Base-by-base conservation (phyloP, 2,888 invertebrate genomes). In the Lathronympha strigana region DNA sequence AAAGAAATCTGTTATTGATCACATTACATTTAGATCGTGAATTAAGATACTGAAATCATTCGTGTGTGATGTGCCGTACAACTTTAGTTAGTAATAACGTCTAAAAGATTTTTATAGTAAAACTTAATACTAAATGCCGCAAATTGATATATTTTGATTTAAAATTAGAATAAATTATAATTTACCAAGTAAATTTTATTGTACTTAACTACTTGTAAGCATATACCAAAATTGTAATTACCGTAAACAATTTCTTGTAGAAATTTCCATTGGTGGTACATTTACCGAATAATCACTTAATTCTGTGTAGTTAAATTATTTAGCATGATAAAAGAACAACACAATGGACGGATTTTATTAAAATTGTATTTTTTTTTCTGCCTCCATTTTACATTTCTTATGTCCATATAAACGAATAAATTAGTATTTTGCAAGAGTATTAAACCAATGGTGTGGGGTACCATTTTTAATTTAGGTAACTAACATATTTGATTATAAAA, bases 191-290 rank as follows among this genome's bases (percentile, higher is more conserved):
- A n/a, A 62, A 62, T 36, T 33, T 45, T 9, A 28, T 8, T n/a
- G 38, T 54, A 45, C 53, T 53, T 54, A 25, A 53, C n/a, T 55
- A 28, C 15, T n/a, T 54, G 23, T 61, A 61, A 45, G 51, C 17
- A 33, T 51, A 43, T 31, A 43, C 21, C 1, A 25, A 45, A 25
- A 19, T 45, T 17, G 17, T 53, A 51, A 23, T 47, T 60, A 58
- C 49, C 15, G 43, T 54, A 40, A 36, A 61, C 43, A 17, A 31
- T 31, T 53, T 45, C 45, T 62, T 53, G 53, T 61, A 53, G 13
- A 49, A 33, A 5, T 28, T 19, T 38, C 11, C 38, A 50, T 50
- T 61, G 11, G 15, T 2, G 28, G n/a, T 40, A 19, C 55, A 13
- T 43, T 28, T 40, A 61, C 31, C 36, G 33, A 58, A 17, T 50